Conservation (phyloP, 2,888 invertebrate genomes). For the Drosophila pseudotalamancana region DNA sequence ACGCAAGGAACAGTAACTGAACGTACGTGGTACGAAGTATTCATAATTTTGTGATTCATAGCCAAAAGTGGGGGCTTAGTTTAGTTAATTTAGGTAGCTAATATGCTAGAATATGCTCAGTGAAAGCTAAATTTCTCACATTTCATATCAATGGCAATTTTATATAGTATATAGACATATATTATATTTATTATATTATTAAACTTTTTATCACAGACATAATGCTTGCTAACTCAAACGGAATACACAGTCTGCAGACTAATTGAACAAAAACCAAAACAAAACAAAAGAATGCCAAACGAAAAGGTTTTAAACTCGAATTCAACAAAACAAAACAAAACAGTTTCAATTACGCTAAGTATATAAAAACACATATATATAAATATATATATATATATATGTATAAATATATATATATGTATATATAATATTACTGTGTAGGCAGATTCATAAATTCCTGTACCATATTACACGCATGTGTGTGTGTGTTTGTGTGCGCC, state of each 20-base stretch:
- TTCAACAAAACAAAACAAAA: slow-evolving; percentile 12
- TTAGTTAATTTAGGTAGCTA: slow-evolving; percentile 43
- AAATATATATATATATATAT: too few relatives aligned
- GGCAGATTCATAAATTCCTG: slow-evolving; percentile 73
- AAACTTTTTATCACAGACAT: slow-evolving; percentile 76
- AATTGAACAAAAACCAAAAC: slow-evolving; percentile 42
- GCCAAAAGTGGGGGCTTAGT: slow-evolving; percentile 58
- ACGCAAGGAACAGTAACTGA: slow-evolving; percentile 50
- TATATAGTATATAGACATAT: slow-evolving; percentile 24
- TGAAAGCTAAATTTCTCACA: slow-evolving; percentile 20
- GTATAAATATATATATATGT: slow-evolving; percentile 23
- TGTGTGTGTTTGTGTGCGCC: slow-evolving; percentile 23
- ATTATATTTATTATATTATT: slow-evolving; percentile 58
- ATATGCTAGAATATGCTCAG: slow-evolving; percentile 24
- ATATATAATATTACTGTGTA: slow-evolving; percentile 31
- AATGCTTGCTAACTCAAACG: slow-evolving; percentile 73
- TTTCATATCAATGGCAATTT: slow-evolving; percentile 50
- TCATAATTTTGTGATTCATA: slow-evolving; percentile 58
- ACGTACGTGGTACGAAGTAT: slow-evolving; percentile 7
- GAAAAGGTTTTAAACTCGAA: slow-evolving; percentile 42
- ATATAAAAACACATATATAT: too few relatives aligned
- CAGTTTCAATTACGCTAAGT: slow-evolving; percentile 43
- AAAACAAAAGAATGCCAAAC: slow-evolving; percentile 72
- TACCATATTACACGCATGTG: slow-evolving; percentile 47
- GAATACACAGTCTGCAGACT: slow-evolving; percentile 69